Evolutionary conservation across 1,140 invertebrate species (phyloP).

Genomic region (Penaeus vannamei): DNA sequence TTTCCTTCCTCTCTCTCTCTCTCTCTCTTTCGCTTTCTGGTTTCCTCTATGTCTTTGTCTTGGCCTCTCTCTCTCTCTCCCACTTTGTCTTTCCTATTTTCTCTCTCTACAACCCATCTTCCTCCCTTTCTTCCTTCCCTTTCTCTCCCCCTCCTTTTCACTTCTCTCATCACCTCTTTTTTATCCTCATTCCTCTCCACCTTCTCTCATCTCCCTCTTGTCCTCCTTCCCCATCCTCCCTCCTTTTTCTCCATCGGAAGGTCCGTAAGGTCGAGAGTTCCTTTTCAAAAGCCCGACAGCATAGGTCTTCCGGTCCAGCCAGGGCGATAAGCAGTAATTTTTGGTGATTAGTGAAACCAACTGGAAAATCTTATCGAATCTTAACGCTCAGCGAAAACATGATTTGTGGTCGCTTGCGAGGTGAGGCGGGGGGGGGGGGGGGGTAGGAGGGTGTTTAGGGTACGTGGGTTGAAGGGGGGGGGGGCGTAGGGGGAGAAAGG

Average conservation of each 20-base stretch:
- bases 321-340: conserved; percentile 39
- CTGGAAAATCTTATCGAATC: conserved; percentile 34
- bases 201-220: background rate
- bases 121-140: conserved; percentile 5
- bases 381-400: conserved; percentile 36
- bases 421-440: background rate
- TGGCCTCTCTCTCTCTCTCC: too few relatives aligned
- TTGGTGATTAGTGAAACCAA: conserved; percentile 25
- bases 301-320: background rate
- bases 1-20: too few relatives aligned
- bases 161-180: background rate
- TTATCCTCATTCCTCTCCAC: background rate
- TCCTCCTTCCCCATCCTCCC: background rate
- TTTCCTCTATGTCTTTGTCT: too few relatives aligned
- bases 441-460: background rate
- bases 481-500: background rate
- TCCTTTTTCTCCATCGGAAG: background rate
- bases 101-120: background rate
- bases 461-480: too few relatives aligned
- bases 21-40: too few relatives aligned
- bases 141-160: background rate
- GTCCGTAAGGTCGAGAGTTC: background rate
- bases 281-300: conserved; percentile 6
- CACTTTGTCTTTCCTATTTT: too few relatives aligned
- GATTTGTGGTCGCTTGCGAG: background rate